A percentile compares a stretch with the other conserved stretches of the same genome.
These are phyloP conservation scores for Nyctibius grandis DNA, from an alignment of 2,797 vertebrate species.

Conservation along the genomic window DNA sequence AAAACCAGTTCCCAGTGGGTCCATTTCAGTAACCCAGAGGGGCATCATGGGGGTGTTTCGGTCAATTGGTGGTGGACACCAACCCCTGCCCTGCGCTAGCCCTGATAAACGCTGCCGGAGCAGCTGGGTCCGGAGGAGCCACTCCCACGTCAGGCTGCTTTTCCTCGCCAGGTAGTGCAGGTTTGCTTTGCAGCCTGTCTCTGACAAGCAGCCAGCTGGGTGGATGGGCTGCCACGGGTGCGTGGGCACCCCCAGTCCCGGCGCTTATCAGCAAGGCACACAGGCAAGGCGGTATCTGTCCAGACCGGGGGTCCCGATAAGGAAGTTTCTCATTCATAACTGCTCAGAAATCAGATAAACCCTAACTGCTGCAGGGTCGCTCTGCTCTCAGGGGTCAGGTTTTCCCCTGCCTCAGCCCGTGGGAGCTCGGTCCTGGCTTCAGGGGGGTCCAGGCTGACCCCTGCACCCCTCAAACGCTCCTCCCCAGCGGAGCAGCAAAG, in stretches of 20 bases:
- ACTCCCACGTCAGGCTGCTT: fast-evolving
- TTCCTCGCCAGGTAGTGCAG: neutral
- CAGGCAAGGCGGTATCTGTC: neutral
- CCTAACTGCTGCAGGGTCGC: neutral
- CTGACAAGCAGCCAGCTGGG: neutral
- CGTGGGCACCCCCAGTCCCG: fast-evolving
- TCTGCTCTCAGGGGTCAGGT: neutral
- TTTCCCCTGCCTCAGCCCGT: neutral
- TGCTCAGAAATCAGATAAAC: neutral
- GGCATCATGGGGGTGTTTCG: neutral
- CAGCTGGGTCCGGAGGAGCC: neutral
- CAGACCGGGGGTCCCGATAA: neutral
- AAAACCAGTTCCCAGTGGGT: neutral
- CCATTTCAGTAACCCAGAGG: neutral
- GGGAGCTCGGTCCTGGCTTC: neutral
- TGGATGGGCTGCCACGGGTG: neutral
- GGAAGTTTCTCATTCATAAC: neutral
- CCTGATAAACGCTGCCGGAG: neutral
- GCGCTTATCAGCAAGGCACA: fast-evolving
- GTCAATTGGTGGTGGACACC: neutral
- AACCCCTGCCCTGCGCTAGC: neutral
- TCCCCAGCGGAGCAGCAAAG: neutral
- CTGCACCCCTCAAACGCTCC: neutral
- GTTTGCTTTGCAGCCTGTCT: neutral
- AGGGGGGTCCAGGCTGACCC: neutral